Base-by-base conservation (phyloP, 1,140 invertebrate genomes). In the Drosophila nigromelanica region DNA sequence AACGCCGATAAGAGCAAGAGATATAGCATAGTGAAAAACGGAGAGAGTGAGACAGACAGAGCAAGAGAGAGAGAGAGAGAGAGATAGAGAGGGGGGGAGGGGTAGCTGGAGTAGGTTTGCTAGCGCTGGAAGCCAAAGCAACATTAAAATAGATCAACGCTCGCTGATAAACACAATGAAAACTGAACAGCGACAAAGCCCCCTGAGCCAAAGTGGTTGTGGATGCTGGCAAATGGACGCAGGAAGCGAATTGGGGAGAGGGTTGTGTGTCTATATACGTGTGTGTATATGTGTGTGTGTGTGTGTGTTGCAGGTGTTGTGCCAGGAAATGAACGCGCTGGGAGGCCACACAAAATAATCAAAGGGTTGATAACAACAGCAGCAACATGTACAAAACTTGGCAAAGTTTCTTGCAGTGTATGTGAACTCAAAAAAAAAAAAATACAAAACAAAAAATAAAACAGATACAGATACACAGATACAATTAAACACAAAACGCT, bases 401-500 rank as follows among this genome's bases (percentile, higher is more conserved):
- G 4, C 55, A 30, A 24, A 12, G 12, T 58, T 58, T 58, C 40
- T 27, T 7, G 40, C 55, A 43, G 55, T 58, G 73, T 52, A 72
- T 48, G 11, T 47, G 48, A 42, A 5, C 54, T 2, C 12, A 21
- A 21, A 21, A 24, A 24, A 45, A 45, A 43, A 33, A 18, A 59
- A 30, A 15, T n/a, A n/a, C n/a, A n/a, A 27, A 15, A 1, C 1
- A 6, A 24, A 12, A 33, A 30, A 47, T 14, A 59, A 51, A 73
- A 55, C 81, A 76, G 81, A 86, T 69, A 80, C 83, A 87, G 85
- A 89, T 86, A 85, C 78, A 85, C 72, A 91, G 86, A 91, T 91
- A 91, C 90, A 91, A 91, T 91, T 91, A 89, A 89, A 91, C 85
- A 91, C 90, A 90, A 89, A 91, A 89, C 82, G 86, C 86, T 91